Evolutionary conservation across 2,888 invertebrate genomes (phyloP).

Genomic region (Tiphia femorata): DNA sequence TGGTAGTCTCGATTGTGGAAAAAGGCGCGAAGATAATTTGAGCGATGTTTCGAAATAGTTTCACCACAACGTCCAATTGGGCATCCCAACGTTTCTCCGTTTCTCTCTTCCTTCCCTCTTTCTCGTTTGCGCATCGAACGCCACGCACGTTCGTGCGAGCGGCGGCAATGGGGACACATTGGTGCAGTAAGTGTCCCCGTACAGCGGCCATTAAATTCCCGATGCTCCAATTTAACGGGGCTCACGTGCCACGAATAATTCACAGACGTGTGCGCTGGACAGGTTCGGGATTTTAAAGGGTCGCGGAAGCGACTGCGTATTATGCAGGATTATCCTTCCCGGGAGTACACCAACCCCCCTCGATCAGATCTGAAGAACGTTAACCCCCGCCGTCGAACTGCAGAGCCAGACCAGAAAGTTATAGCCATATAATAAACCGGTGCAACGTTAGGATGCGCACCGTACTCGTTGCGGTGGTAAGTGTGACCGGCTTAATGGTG

Average conservation of each 20-base stretch:
- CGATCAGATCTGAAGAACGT: constrained; percentile 20
- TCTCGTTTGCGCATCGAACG: no score
- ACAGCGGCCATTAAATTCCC: constrained; percentile 33
- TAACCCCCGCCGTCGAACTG: background rate
- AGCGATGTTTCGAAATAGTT: no score
- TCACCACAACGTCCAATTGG: no score
- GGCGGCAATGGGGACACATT: background rate
- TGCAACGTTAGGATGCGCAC: no score
- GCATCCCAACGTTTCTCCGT: no score
- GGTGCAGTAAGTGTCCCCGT: background rate
- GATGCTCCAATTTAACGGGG: constrained; percentile 46
- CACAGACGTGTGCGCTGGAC: constrained; percentile 20
- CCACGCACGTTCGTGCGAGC: no score
- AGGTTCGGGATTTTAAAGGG: constrained; percentile 40
- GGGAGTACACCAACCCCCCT: constrained; percentile 2
- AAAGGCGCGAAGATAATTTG: no score
- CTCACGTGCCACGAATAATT: constrained; percentile 41
- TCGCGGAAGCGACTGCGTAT: constrained; percentile 29
- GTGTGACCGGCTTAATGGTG: background rate
- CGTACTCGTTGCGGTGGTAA: background rate
- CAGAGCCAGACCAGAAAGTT: no score
- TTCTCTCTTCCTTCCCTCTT: background rate
- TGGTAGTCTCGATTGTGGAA: no score
- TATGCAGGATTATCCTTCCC: constrained; percentile 39
- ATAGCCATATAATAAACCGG: no score